Evolutionary conservation across 2,888 invertebrate species (phyloP), one percentile per base, ranked within the genome.

Genomic region (Aquatica leii): DNA sequence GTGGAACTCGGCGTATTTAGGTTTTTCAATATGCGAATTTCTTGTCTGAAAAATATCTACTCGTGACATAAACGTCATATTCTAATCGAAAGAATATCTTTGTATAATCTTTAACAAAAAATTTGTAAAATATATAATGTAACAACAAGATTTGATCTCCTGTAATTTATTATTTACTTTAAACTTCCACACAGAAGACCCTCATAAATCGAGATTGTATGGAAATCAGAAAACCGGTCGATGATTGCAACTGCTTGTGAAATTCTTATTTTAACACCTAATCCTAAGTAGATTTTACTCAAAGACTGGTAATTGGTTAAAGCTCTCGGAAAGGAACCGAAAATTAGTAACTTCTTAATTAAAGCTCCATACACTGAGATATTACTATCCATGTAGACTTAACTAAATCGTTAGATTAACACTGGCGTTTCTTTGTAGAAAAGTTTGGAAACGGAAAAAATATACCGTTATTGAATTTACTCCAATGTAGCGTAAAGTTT

Each of bases 231-330:
- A n/a, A n/a, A n/a, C n/a, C n/a, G 56, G 37, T 52, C 56, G 56
- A 56, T 59, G 52, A 57, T 62, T 62, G 51, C 20, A 49, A 62
- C 56, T 43, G 43, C 35, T 52, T 46, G 46, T n/a, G n/a, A n/a
- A 51, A 40, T 55, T 49, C 55, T 14, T 24, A 56, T 61, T 51
- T 55, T 41, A 50, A 34, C 49, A 43, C 9, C 35, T 31, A 53
- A 43, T 24, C 46, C 37, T 6, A 24, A 24, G 24, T 24, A 24
- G 34, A 56, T 56, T 46, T 46, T 46, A 34, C 31, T 43, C 24
- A 48, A 46, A 18, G 46, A 56, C 35, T 34, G 24, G 24, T 24
- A 24, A 6, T 24, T 17, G 2, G 35, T 24, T 24, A 24, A 24
- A 24, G 24, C 24, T 6, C 6, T 4, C 6, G 24, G n/a, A n/a